These are phyloP conservation scores for Dendrolimus kikuchii DNA, from an alignment of 1,140 invertebrate species.

Conservation along the genomic window DNA sequence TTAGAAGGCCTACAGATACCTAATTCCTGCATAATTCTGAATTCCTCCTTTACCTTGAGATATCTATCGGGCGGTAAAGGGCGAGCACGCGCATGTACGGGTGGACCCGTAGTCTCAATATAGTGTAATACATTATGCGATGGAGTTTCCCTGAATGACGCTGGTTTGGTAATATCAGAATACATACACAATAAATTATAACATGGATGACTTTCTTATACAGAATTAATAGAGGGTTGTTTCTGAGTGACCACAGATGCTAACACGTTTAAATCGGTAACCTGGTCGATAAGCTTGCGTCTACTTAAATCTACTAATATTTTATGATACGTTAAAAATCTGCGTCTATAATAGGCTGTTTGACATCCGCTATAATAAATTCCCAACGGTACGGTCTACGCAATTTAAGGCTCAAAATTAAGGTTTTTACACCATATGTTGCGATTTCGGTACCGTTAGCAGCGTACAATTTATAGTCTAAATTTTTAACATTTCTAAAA, in stretches of 20 bases:
- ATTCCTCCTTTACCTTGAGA: slow-evolving; percentile 6
- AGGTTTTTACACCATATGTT: too few relatives aligned
- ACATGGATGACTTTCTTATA: slow-evolving; percentile 11
- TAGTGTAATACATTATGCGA: slow-evolving; percentile 16
- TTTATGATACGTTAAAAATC: slow-evolving; percentile 2
- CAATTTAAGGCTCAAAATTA: too few relatives aligned
- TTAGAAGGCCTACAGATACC: slow-evolving; percentile 10
- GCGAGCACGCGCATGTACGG: not conserved
- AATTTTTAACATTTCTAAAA: too few relatives aligned
- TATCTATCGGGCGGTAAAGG: slow-evolving; percentile 8
- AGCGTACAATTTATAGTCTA: too few relatives aligned
- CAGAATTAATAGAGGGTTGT: slow-evolving; percentile 5
- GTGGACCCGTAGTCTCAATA: slow-evolving; percentile 26
- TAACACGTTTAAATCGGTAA: slow-evolving; percentile 10
- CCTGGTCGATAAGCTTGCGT: slow-evolving; percentile 26
- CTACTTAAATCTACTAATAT: too few relatives aligned
- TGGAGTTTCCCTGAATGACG: slow-evolving; percentile 3
- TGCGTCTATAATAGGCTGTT: slow-evolving; percentile 2
- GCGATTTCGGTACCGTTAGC: too few relatives aligned
- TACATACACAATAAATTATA: slow-evolving; percentile 21
- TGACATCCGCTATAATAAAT: slow-evolving; percentile 1
- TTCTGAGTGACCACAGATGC: not conserved
- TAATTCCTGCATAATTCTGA: slow-evolving; percentile 6
- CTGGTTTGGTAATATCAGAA: slow-evolving; percentile 28
- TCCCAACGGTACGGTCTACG: too few relatives aligned